Evolutionary conservation across 2,888 invertebrate genomes (phyloP).

Genomic region (Dasypolia templi): DNA sequence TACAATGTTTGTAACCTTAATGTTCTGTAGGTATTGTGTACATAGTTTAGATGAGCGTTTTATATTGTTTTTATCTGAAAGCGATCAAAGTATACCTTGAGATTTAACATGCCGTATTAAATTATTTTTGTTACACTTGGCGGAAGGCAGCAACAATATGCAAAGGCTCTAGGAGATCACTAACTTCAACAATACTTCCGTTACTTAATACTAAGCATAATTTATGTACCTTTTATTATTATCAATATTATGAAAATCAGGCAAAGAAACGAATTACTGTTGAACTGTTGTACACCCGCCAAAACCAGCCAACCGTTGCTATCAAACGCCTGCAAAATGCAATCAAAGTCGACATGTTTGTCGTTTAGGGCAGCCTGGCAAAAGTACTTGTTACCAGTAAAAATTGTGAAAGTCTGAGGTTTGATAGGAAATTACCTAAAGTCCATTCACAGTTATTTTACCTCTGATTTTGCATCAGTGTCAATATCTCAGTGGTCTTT

Average conservation of each 20-base stretch:
- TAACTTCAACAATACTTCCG: neutral
- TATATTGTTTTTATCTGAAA: neutral
- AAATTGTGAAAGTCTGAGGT: neutral
- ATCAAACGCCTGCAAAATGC: neutral
- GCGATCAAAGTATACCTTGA: neutral
- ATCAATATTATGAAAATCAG: constrained; percentile 18
- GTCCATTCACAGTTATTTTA: no score
- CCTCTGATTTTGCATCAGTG: no score
- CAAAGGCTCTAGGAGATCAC: neutral
- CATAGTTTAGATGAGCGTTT: neutral
- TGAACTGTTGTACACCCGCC: constrained; percentile 3
- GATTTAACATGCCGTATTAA: neutral
- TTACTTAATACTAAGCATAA: neutral
- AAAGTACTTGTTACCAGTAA: neutral
- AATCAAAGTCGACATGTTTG: constrained; percentile 6
- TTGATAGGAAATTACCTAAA: neutral
- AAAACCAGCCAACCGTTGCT: constrained; percentile 26
- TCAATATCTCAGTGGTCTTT: no score
- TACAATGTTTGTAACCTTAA: neutral
- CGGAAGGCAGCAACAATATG: neutral
- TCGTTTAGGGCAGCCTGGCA: neutral
- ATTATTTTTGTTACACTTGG: neutral
- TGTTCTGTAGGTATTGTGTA: no score
- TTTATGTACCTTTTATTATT: neutral
- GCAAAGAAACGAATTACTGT: constrained; percentile 23